Conservation (phyloP, 2,797 vertebrate species). For the Poeciliopsis presidionis region DNA sequence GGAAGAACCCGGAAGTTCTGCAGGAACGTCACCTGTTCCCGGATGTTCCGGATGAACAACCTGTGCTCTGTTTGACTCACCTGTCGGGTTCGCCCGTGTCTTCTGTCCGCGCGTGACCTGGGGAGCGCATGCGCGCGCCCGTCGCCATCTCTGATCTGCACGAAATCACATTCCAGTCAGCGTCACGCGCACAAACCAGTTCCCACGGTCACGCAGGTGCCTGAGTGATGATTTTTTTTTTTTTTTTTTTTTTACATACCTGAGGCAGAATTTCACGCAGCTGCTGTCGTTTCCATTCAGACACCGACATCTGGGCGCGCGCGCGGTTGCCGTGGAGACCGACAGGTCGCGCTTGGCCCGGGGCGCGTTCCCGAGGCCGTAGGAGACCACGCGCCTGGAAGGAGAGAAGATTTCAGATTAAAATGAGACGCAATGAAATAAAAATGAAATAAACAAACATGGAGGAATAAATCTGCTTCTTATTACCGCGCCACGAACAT, state of each 20-base stretch:
- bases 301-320: slow-evolving; percentile 85
- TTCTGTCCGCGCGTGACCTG: slow-evolving; percentile 67
- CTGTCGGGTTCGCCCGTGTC: slow-evolving; percentile 78
- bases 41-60: background rate
- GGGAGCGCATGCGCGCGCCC: slow-evolving; percentile 49
- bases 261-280: slow-evolving; percentile 86
- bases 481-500: background rate
- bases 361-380: slow-evolving; percentile 90
- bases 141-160: slow-evolving; percentile 57
- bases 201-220: background rate
- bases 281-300: slow-evolving; percentile 80
- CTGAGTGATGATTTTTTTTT: background rate
- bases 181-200: background rate
- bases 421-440: background rate
- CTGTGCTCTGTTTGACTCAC: slow-evolving; percentile 70
- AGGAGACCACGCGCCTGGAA: slow-evolving; percentile 89
- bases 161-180: slow-evolving; percentile 29
- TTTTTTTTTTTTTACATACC: slow-evolving; percentile 44
- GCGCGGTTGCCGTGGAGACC: slow-evolving; percentile 49
- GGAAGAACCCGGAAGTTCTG: background rate
- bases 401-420: background rate
- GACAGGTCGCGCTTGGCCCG: slow-evolving; percentile 84
- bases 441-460: too few species aligned
- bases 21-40: background rate
- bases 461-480: background rate